These are phyloP conservation scores for Sinhomidia bicolor DNA, from an alignment of 2,888 invertebrate species.

Conservation along the genomic window DNA sequence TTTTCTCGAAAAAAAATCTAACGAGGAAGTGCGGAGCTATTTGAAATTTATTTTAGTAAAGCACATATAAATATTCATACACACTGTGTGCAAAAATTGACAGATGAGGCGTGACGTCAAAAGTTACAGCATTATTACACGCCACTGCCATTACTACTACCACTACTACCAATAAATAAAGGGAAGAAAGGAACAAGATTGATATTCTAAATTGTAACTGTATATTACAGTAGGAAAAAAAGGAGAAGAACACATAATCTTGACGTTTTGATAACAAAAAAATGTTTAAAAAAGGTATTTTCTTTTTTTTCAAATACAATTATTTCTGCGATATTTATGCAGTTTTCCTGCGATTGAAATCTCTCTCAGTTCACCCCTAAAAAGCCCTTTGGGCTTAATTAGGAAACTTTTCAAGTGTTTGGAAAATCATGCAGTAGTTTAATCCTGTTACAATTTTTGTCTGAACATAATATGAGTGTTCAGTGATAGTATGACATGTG, in stretches of 20 bases:
- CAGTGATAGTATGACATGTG: background rate
- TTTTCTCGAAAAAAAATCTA: background rate
- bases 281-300: no score
- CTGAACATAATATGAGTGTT: background rate
- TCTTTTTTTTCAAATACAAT: no score
- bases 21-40: conserved; percentile 44
- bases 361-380: conserved; percentile 22
- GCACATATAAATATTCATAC: conserved; percentile 2
- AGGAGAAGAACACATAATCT: no score
- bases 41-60: conserved; percentile 39
- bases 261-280: no score
- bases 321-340: no score
- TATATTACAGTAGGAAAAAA: no score
- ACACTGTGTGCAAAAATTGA: background rate
- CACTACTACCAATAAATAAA: background rate
- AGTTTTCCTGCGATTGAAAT: background rate
- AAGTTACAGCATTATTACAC: conserved; percentile 4
- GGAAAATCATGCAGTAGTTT: background rate
- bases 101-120: conserved; percentile 29
- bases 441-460: background rate
- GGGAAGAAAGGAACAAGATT: no score
- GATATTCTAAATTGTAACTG: background rate
- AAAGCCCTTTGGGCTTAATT: background rate
- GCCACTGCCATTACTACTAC: no score
- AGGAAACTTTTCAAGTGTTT: background rate